A percentile compares a stretch with the other conserved stretches of the same genome.
Conservation (phyloP, 2,888 invertebrate species). For the Apodemia mormo region DNA sequence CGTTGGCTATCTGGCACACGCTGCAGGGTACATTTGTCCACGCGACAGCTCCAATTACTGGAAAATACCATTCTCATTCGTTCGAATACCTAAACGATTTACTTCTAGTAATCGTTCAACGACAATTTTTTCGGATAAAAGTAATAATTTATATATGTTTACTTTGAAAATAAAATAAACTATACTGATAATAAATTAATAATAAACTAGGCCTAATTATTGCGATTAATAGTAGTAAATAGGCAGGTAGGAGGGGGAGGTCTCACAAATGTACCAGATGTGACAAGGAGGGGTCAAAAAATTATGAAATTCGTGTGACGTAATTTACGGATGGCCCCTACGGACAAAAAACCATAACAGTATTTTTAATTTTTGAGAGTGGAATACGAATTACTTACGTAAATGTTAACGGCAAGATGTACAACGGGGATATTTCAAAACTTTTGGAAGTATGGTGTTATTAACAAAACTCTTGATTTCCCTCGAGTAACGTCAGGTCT, state of each 20-base stretch:
- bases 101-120: conserved; percentile 32
- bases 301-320: no score
- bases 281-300: no score
- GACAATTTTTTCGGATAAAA: conserved; percentile 12
- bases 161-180: not conserved
- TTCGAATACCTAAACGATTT: conserved; percentile 44
- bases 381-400: not conserved
- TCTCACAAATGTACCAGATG: no score
- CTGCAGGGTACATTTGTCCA: conserved; percentile 69
- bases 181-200: not conserved
- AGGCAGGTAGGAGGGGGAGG: no score
- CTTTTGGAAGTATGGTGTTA: conserved; percentile 54
- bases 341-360: no score
- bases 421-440: conserved; percentile 44
- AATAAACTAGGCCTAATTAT: no score
- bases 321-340: no score
- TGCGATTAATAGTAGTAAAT: no score
- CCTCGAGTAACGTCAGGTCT: conserved; percentile 45
- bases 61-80: conserved; percentile 56
- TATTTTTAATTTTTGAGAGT: not conserved
- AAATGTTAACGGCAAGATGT: conserved; percentile 3
- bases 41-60: conserved; percentile 75
- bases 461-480: conserved; percentile 66
- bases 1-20: conserved; percentile 65
- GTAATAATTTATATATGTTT: not conserved